phyloP scores from a whole-genome alignment of 2,113 vertebrate genomes.

The Emydocephalus ijimae region DNA sequence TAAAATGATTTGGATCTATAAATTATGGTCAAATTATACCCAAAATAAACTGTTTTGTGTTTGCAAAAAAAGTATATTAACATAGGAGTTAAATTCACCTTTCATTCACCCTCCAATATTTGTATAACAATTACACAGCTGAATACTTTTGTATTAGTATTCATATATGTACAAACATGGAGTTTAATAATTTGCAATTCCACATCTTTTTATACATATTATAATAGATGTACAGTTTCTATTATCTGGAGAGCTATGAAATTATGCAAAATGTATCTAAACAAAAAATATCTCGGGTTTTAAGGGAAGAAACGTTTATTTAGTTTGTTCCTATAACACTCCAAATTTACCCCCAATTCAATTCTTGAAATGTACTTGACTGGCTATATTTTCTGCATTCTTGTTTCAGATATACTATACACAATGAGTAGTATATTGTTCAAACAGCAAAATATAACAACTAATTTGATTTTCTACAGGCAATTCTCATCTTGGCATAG shows the following conservation, averaged over 20 bases:
- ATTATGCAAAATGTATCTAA: background rate
- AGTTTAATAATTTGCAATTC: background rate
- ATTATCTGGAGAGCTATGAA: background rate
- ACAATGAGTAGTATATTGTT: background rate
- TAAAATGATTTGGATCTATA: background rate
- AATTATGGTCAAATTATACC: background rate
- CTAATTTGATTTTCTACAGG: background rate
- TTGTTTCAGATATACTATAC: background rate
- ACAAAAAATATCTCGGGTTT: background rate
- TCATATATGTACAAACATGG: background rate
- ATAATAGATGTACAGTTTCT: background rate
- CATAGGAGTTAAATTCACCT: background rate
- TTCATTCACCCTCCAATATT: background rate
- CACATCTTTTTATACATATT: background rate
- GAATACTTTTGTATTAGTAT: background rate
- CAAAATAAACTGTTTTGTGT: background rate
- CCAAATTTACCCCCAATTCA: background rate
- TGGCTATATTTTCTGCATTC: background rate
- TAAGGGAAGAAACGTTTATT: background rate
- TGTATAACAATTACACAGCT: background rate
- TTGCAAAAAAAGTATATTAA: background rate
- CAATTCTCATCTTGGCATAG: background rate
- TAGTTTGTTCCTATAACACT: background rate
- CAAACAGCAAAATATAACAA: background rate
- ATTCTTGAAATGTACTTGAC: background rate